phyloP scores from a whole-genome alignment of 2,113 vertebrate genomes.

The human region GRCh38 chr7:104186001-104186500 shows the following conservation, averaged over 20 bases:
- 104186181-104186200: neutral
- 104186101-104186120: neutral
- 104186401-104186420: neutral
- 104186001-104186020: neutral
- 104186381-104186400: neutral
- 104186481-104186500: neutral
- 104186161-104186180: neutral
- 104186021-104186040: neutral
- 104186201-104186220: neutral
- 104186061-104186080: slow-evolving; percentile 15
- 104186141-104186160: neutral
- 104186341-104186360: neutral
- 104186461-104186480: neutral
- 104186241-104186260: neutral
- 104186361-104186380: neutral
- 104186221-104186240: neutral
- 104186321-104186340: neutral
- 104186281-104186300: neutral
- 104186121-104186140: neutral
- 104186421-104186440: neutral
- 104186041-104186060: neutral
- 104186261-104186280: neutral
- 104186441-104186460: neutral
- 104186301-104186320: neutral
- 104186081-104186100: neutral